Base-by-base conservation (phyloP, 2,113 vertebrate genomes). In the Vicugna pacos region DNA sequence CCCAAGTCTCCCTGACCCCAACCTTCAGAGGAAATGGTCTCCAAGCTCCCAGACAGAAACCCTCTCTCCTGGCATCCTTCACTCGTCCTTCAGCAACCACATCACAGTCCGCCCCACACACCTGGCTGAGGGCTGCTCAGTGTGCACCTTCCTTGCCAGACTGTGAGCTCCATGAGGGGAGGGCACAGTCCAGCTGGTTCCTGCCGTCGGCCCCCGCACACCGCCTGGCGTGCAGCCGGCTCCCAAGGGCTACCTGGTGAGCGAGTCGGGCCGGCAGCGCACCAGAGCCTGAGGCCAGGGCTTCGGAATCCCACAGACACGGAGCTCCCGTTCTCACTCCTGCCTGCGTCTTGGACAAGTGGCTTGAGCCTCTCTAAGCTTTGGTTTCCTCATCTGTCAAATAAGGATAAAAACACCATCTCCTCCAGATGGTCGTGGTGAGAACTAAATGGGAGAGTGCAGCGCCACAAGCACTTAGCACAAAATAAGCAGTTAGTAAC, bases 241-340 rank as follows among this genome's bases (percentile, higher is more conserved):
- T 38, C 58, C 52, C 52, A 1, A 1, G 0, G 26, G 62, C 35
- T 8, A 14, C 6, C 3, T 6, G 30, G 8, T 2, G 69, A 8
- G 3, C 9, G 60, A n/a, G 15, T 8, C 35, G 11, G 2, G 28
- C 3, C 26, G 1, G 38, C 5, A 38, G 83, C 32, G 3, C 13
- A 22, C 14, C 10, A 30, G 62, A 42, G 15, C n/a, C 64, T 38
- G 60, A 84, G 67, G 48, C 77, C 3, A 0, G 72, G 42, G 9
- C 60, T 28, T 2, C 28, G 72, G 73, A 79, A 14, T n/a, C 58
- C 11, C 19, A 38, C 4, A 22, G 9, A 35, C 67, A 32, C 2
- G 1, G 16, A 46, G 14, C 50, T 58, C 88, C 24, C 19, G 2
- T 35, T 20, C 60, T 83, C 15, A 19, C 46, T 28, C n/a, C n/a